phyloP scores from a whole-genome alignment of 2,113 vertebrate genomes.

The Peromyscus polionotus region DNA sequence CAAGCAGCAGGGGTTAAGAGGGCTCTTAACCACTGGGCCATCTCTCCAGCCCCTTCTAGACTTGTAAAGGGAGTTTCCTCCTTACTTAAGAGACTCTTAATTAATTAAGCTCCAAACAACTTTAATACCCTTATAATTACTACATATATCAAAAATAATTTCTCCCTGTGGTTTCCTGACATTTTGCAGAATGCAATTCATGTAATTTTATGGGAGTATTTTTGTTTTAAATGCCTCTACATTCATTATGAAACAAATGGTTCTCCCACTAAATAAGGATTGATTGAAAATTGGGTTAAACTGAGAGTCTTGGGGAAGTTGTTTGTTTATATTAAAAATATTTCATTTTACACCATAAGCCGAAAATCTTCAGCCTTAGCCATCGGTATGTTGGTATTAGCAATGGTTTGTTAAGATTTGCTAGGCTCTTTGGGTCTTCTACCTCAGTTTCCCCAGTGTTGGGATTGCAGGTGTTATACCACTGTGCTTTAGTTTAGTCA shows the following conservation, averaged over 20 bases:
- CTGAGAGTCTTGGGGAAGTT: constrained; percentile 20
- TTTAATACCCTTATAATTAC: constrained; percentile 41
- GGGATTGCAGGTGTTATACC: neutral
- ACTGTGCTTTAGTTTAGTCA: neutral
- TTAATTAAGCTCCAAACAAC: constrained; percentile 24
- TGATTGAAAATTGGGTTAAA: constrained; percentile 30
- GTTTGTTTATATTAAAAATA: constrained; percentile 61
- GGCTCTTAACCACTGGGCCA: neutral
- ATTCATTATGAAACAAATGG: constrained; percentile 32
- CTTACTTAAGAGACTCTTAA: constrained; percentile 13
- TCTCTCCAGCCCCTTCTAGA: neutral
- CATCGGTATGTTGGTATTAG: neutral
- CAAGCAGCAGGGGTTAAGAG: neutral
- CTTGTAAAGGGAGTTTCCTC: neutral
- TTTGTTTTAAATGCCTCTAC: constrained; percentile 51
- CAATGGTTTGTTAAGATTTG: neutral
- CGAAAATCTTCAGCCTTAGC: constrained; percentile 50
- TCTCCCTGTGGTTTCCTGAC: neutral
- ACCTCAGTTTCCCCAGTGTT: neutral
- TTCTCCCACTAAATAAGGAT: constrained; percentile 14
- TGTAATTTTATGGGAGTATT: neutral
- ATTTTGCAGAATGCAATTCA: constrained; percentile 34
- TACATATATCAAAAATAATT: neutral
- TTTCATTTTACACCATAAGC: constrained; percentile 57
- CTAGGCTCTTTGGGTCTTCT: neutral